phyloP scores from a whole-genome alignment of 2,888 invertebrate genomes.

The Polydrusus cervinus region DNA sequence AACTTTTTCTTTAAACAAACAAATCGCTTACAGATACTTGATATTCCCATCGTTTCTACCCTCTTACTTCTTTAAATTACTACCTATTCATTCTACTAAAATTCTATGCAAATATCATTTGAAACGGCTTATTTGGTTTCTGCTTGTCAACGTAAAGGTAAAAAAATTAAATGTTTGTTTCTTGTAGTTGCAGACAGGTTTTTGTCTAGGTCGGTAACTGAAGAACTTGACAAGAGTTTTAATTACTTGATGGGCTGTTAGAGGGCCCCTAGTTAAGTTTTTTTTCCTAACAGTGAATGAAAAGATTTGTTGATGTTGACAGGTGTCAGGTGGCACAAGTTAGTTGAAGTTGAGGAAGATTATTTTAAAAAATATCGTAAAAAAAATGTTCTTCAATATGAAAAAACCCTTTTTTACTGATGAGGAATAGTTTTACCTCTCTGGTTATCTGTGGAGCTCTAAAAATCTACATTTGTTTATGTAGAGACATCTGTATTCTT shows the following conservation, averaged over 20 bases:
- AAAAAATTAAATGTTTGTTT: constrained; percentile 20
- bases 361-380: too few relatives aligned
- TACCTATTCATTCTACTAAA: constrained; percentile 32
- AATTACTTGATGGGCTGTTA: constrained; percentile 7
- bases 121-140: constrained; percentile 32
- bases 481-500: too few relatives aligned
- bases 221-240: constrained; percentile 8
- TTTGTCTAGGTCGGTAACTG: constrained; percentile 20
- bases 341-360: too few relatives aligned
- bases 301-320: too few relatives aligned
- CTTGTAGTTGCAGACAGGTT: constrained; percentile 27
- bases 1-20: constrained; percentile 29
- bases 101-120: constrained; percentile 29
- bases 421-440: too few relatives aligned
- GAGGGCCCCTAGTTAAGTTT: too few relatives aligned
- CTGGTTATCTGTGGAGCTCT: too few relatives aligned
- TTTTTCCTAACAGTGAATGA: too few relatives aligned
- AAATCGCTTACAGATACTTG: constrained; percentile 21
- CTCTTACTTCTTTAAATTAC: constrained; percentile 34
- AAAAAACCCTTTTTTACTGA: too few relatives aligned
- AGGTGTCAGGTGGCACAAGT: too few relatives aligned
- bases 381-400: too few relatives aligned
- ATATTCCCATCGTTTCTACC: constrained; percentile 32
- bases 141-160: background rate
- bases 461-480: too few relatives aligned